These are phyloP conservation scores for Taeniopygia guttata DNA, from an alignment of 2,797 vertebrate species.

Conservation along the genomic window DNA sequence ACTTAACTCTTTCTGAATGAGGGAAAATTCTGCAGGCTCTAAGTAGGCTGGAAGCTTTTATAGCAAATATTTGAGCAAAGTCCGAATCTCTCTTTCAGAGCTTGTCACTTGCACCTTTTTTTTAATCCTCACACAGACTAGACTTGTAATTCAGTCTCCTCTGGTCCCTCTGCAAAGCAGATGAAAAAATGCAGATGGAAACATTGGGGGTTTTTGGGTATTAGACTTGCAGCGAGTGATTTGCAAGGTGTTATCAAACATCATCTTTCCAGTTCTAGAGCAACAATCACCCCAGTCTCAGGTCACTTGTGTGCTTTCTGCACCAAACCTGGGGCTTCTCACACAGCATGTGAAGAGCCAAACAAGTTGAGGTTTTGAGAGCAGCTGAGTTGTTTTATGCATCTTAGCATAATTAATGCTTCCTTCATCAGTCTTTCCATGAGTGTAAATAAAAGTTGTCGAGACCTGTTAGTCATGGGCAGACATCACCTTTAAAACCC, in stretches of 20 bases:
- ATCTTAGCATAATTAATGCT: neutral
- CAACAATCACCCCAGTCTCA: neutral
- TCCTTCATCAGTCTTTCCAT: neutral
- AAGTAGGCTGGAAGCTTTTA: constrained; percentile 1
- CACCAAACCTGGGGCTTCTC: neutral
- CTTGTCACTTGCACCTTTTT: constrained; percentile 20
- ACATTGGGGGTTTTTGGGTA: neutral
- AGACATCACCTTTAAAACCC: neutral
- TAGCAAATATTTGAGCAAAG: neutral
- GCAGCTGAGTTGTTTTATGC: neutral
- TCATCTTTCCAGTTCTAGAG: neutral
- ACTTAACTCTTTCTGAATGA: neutral
- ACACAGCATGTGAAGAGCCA: neutral
- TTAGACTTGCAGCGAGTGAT: neutral
- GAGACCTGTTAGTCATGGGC: neutral
- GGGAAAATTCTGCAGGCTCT: neutral
- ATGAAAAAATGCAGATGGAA: neutral
- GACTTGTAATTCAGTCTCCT: constrained; percentile 4
- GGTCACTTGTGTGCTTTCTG: neutral
- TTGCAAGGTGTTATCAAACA: neutral
- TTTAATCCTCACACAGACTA: neutral
- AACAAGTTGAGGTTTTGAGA: neutral
- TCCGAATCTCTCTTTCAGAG: neutral
- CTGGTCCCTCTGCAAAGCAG: neutral
- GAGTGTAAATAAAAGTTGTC: neutral